These are phyloP conservation scores for Lutraria lutraria DNA, from an alignment of 2,888 invertebrate species.

Conservation along the genomic window DNA sequence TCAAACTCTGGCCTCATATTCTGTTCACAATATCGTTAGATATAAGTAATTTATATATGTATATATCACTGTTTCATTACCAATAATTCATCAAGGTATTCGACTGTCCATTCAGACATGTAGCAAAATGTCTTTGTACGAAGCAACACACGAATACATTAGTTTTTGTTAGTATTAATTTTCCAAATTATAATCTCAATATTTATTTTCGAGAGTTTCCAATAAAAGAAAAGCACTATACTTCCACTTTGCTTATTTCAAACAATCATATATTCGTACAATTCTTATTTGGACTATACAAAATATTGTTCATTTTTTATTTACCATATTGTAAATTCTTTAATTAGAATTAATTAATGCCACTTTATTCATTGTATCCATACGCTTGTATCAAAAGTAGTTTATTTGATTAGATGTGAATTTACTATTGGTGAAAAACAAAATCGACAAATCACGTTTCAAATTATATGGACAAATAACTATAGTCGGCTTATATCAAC, in stretches of 20 bases:
- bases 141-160: too few species aligned
- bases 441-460: not conserved
- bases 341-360: not conserved
- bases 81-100: not conserved
- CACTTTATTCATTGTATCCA: not conserved
- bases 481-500: not conserved
- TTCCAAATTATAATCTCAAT: too few species aligned
- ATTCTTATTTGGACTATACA: too few species aligned
- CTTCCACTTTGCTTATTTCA: too few species aligned
- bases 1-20: constrained; percentile 1
- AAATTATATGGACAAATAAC: not conserved
- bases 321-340: not conserved
- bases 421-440: not conserved
- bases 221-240: too few species aligned
- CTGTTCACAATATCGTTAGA: not conserved
- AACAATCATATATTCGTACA: too few species aligned
- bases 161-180: too few species aligned
- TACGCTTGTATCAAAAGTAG: not conserved
- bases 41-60: not conserved
- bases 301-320: too few species aligned
- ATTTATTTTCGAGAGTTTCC: too few species aligned
- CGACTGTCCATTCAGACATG: too few species aligned
- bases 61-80: not conserved
- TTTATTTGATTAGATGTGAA: not conserved
- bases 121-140: too few species aligned